These are phyloP conservation scores for Vimba vimba DNA, from an alignment of 2,113 vertebrate genomes.

Conservation along the genomic window DNA sequence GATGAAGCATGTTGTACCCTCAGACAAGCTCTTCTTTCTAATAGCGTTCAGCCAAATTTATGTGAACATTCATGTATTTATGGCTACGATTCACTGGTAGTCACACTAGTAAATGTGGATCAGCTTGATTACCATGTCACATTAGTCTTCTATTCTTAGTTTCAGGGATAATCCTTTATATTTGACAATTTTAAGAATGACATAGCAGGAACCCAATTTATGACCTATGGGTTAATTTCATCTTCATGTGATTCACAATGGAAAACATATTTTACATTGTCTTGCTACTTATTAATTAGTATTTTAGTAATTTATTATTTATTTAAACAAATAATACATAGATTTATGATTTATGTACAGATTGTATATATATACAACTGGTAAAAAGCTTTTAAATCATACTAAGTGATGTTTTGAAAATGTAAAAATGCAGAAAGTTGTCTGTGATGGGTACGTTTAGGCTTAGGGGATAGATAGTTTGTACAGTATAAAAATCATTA, in stretches of 20 bases:
- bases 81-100: not conserved
- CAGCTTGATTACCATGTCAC: not conserved
- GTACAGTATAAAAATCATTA: no score
- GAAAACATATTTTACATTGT: not conserved
- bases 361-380: no score
- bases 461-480: no score
- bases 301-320: no score
- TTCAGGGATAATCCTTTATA: conserved; percentile 11
- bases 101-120: not conserved
- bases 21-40: not conserved
- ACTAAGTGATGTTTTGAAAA: no score
- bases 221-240: not conserved
- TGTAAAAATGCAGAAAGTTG: no score
- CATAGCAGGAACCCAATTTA: not conserved
- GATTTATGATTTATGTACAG: no score
- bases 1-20: conserved; percentile 24
- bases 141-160: not conserved
- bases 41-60: not conserved
- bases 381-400: no score
- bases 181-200: not conserved
- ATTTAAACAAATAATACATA: no score
- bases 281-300: no score
- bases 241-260: not conserved
- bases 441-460: no score
- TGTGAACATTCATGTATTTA: not conserved